A percentile compares a stretch with the other conserved stretches of the same genome.
Conservation (phyloP, 2,113 vertebrate species). For the Takifugu bimaculatus region DNA sequence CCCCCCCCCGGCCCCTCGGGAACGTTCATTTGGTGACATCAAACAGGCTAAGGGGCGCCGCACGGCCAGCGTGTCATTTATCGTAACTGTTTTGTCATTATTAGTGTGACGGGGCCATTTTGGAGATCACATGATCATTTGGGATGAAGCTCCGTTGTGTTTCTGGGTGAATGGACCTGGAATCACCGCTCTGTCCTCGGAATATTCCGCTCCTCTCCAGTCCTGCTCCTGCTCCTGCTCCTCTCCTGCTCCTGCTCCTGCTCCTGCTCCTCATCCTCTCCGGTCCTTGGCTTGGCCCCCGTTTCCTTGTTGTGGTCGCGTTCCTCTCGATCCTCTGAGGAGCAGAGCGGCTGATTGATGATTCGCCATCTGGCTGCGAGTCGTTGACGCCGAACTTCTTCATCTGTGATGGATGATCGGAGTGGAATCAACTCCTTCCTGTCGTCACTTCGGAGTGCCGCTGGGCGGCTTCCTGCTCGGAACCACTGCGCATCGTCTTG, state of each 20-base stretch:
- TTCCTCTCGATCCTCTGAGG: constrained; percentile 46
- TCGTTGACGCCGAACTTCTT: constrained; percentile 36
- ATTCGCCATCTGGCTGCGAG: constrained; percentile 49
- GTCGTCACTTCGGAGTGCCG: no score
- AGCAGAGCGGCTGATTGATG: constrained; percentile 28
- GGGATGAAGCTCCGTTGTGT: constrained; percentile 17
- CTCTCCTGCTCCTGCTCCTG: no score
- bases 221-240: no score
- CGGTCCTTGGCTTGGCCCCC: neutral
- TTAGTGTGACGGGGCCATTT: constrained; percentile 33
- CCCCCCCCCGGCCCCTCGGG: neutral
- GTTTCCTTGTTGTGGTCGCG: constrained; percentile 4
- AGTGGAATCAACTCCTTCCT: constrained; percentile 4
- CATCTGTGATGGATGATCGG: constrained; percentile 42
- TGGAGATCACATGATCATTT: constrained; percentile 38
- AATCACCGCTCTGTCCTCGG: constrained; percentile 25
- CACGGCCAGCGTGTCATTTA: constrained; percentile 37
- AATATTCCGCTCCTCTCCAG: neutral
- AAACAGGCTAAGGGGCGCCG: constrained; percentile 30
- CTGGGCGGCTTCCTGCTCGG: no score
- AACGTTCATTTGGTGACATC: constrained; percentile 39
- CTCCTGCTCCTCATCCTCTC: neutral
- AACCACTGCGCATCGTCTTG: no score
- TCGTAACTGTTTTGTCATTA: constrained; percentile 43
- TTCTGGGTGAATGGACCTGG: constrained; percentile 28